phyloP scores from a whole-genome alignment of 2,113 vertebrate genomes.

The Phylloscopus trochiloides region DNA sequence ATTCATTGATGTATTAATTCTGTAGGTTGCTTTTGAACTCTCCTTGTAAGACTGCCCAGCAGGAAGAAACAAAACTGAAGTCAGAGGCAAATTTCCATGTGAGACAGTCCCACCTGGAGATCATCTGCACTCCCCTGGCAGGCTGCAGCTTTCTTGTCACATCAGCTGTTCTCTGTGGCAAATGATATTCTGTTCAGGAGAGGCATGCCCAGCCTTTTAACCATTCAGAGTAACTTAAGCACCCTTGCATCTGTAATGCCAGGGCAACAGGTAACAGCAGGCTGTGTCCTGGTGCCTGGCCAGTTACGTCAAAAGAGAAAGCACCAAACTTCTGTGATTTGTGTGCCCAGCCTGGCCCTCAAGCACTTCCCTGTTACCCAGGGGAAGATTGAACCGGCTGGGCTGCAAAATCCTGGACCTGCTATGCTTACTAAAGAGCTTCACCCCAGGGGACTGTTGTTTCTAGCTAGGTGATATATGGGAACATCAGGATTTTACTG shows the following conservation, averaged over 20 bases:
- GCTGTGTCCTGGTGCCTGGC: neutral
- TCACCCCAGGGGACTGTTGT: neutral
- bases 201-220: neutral
- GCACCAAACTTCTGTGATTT: neutral
- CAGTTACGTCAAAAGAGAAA: neutral
- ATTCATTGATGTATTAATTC: neutral
- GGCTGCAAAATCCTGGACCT: neutral
- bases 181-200: neutral
- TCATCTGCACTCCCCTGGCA: neutral
- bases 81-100: neutral
- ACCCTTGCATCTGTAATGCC: neutral
- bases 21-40: neutral
- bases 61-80: neutral
- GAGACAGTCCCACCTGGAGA: neutral
- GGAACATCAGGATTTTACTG: conserved; percentile 20
- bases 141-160: neutral
- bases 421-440: neutral
- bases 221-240: neutral
- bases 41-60: neutral
- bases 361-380: neutral
- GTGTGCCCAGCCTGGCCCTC: neutral
- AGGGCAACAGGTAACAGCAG: neutral
- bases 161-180: neutral
- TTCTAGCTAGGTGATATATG: neutral
- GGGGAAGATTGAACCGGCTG: neutral